Percentiles rank a stretch among this genome's conserved stretches.
Conservation (phyloP, 2,797 vertebrate genomes). For the Selene dorsalis region DNA sequence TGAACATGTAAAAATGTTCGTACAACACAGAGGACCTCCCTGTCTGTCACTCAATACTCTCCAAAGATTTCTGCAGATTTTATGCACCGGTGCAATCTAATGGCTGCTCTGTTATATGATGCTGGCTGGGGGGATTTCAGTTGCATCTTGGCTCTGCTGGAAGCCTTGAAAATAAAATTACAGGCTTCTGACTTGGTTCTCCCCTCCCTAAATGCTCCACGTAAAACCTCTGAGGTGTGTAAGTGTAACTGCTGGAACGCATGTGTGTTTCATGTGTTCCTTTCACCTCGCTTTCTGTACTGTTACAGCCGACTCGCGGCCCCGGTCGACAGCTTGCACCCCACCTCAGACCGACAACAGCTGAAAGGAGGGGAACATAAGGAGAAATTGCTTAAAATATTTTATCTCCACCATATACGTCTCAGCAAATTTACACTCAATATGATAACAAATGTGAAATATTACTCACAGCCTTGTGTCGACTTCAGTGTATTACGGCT, state of each 20-base stretch:
- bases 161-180: constrained; percentile 71
- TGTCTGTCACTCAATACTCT: constrained; percentile 54
- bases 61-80: constrained; percentile 57
- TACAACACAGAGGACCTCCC: constrained; percentile 44
- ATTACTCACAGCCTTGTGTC: constrained; percentile 83
- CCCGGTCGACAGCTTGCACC: constrained; percentile 5
- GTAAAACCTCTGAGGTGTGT: constrained; percentile 64
- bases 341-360: constrained; percentile 33
- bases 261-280: constrained; percentile 16
- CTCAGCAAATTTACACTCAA: constrained; percentile 83
- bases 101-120: constrained; percentile 57
- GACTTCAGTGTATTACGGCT: constrained; percentile 80
- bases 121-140: constrained; percentile 61
- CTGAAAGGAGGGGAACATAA: constrained; percentile 66
- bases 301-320: constrained; percentile 30
- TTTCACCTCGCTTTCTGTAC: constrained; percentile 20
- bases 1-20: constrained; percentile 38
- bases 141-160: constrained; percentile 45
- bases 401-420: constrained; percentile 79
- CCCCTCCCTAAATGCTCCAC: constrained; percentile 43
- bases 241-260: constrained; percentile 38
- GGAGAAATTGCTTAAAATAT: constrained; percentile 81
- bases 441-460: constrained; percentile 87
- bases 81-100: constrained; percentile 68
- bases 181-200: constrained; percentile 55